Conservation (phyloP, 2,797 vertebrate species). For the Halcyon smyrnensis region DNA sequence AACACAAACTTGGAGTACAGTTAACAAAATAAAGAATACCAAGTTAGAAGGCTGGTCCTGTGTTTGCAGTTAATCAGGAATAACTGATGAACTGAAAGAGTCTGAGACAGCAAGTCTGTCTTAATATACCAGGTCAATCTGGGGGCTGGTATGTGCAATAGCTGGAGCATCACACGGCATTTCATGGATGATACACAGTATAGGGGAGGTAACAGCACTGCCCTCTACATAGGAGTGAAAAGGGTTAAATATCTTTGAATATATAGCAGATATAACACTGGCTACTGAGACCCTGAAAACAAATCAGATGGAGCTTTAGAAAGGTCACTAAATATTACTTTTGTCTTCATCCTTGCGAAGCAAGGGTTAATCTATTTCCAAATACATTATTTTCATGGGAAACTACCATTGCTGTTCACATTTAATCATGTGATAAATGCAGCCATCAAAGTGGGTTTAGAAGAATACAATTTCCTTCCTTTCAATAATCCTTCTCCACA, state of each 20-base stretch:
- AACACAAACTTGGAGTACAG: background rate
- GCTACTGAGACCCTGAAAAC: background rate
- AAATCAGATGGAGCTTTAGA: background rate
- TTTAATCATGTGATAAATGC: slow-evolving; percentile 62
- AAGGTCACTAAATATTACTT: background rate
- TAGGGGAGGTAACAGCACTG: background rate
- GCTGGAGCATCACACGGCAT: background rate
- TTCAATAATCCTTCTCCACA: slow-evolving; percentile 47
- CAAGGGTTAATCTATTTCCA: slow-evolving; percentile 19
- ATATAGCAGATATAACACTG: background rate
- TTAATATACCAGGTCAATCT: background rate
- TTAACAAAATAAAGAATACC: background rate
- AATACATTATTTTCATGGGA: background rate
- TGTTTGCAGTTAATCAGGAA: background rate
- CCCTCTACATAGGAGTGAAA: background rate
- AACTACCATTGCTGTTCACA: background rate
- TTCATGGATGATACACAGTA: background rate
- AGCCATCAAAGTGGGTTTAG: slow-evolving; percentile 33
- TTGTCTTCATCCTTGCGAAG: background rate
- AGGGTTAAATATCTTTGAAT: background rate
- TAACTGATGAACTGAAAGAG: background rate
- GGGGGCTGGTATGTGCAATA: background rate
- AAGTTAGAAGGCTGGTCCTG: background rate
- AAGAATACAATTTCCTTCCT: slow-evolving; percentile 63
- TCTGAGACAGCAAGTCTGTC: background rate